phyloP scores from a whole-genome alignment of 2,888 invertebrate species.

The Aquatica leii region DNA sequence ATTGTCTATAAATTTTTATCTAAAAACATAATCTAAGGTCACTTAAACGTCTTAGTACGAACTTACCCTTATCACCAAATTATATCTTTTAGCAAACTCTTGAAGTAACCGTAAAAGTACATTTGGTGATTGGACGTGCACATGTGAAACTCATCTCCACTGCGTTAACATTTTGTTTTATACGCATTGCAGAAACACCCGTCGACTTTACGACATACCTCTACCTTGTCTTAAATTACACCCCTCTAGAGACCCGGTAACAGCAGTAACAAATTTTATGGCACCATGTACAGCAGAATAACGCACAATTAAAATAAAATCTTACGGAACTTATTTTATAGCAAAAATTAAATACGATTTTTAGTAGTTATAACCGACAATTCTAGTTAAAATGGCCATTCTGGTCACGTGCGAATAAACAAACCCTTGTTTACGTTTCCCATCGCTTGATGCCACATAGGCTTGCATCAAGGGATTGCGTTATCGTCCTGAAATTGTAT shows the following conservation, averaged over 20 bases:
- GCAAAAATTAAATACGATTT: conserved; percentile 18
- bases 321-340: conserved; percentile 8
- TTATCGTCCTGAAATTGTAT: conserved; percentile 35
- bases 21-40: conserved; percentile 10
- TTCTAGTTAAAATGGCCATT: conserved; percentile 31
- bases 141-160: conserved; percentile 32
- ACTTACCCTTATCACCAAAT: conserved; percentile 29
- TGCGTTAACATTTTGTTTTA: conserved; percentile 37
- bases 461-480: conserved; percentile 30
- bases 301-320: conserved; percentile 29
- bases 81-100: conserved; percentile 22
- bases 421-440: conserved; percentile 35
- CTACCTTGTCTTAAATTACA: conserved; percentile 33
- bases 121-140: conserved; percentile 33
- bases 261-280: conserved; percentile 36
- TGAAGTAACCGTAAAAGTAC: conserved; percentile 29
- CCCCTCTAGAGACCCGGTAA: conserved; percentile 25
- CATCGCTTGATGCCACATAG: conserved; percentile 23
- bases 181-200: conserved; percentile 37
- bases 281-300: conserved; percentile 21
- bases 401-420: conserved; percentile 40
- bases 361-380: conserved; percentile 29
- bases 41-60: conserved; percentile 13
- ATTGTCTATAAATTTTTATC: conserved; percentile 4
- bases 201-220: conserved; percentile 35